Base-by-base conservation (phyloP, 2,797 vertebrate genomes). In the Vespertilio murinus region DNA sequence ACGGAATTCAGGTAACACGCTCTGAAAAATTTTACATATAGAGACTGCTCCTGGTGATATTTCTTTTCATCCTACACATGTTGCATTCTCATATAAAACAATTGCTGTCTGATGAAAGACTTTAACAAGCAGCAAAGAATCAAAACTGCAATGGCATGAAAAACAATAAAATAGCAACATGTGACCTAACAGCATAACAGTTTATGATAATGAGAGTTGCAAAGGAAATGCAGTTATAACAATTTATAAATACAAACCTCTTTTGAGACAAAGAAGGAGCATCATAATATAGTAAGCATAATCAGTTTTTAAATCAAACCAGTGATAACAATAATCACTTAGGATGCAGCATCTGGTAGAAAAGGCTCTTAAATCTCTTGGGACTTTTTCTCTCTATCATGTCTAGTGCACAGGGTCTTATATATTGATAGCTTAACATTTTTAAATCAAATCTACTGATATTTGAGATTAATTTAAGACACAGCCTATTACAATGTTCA, bases 1-100 rank as follows among this genome's bases (percentile, higher is more conserved):
- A 97, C 87, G 79, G 69, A 90, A 91, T 93, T 94, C 81, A 71
- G 56, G 80, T 30, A 84, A 64, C 65, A 28, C 30, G 70, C 84
- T 74, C 61, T 28, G 54, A 88, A 79, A 70, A 96, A 81, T 80
- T 93, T 86, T 14, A 47, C 30, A 47, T 47, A 38, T 3, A 87
- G 75, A 80, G 79, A 86, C 33, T 52, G 30, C 5, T 78, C 74
- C 38, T 30, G 0, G 30, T 25, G 79, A 91, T 56, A 71, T 65
- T 1, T 10, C 52, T 86, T n/a, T 23, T 42, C 70, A 40, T n/a
- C 74, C 78, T 38, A 30, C 81, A 77, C 52, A 89, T 69, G 77
- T 73, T 69, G 69, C 77, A 69, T 30, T 38, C 79, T 87, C 94
- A 69, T 28, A 33, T 35, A 42, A 86, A 95, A 59, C 42, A 69